Conservation (phyloP, 2,888 invertebrate genomes). For the Eilema caniola region DNA sequence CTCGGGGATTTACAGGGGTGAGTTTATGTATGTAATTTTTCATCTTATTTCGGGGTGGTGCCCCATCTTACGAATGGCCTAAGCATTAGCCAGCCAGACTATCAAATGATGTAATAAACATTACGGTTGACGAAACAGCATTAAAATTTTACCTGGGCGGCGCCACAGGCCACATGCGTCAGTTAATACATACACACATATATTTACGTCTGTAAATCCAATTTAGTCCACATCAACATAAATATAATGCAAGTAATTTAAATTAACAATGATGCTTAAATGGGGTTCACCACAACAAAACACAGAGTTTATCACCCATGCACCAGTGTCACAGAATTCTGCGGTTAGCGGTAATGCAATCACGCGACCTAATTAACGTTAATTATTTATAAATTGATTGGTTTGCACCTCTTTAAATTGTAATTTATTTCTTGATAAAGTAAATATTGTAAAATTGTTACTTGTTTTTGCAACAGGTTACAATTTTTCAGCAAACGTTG, state of each 20-base stretch:
- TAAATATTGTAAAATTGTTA: background rate
- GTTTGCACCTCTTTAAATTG: conserved; percentile 32
- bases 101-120: too few species aligned
- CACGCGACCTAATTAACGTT: conserved; percentile 59
- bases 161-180: too few species aligned
- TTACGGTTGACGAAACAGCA: too few species aligned
- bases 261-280: conserved; percentile 37
- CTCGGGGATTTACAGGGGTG: too few species aligned
- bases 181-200: too few species aligned
- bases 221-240: background rate
- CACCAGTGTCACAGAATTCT: conserved; percentile 47
- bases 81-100: too few species aligned
- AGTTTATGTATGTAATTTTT: too few species aligned
- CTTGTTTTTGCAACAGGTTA: background rate
- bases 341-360: conserved; percentile 56
- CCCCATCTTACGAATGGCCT: too few species aligned
- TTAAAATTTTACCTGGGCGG: too few species aligned
- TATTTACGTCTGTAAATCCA: background rate
- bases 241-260: background rate
- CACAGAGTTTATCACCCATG: conserved; percentile 45
- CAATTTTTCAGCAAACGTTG: background rate
- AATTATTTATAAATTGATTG: conserved; percentile 48
- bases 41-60: too few species aligned
- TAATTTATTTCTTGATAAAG: conserved; percentile 21
- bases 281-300: conserved; percentile 44